A percentile compares a stretch with the other conserved stretches of the same genome.
Conservation (phyloP, 1,140 invertebrate genomes). For the Procambarus virginalis region DNA sequence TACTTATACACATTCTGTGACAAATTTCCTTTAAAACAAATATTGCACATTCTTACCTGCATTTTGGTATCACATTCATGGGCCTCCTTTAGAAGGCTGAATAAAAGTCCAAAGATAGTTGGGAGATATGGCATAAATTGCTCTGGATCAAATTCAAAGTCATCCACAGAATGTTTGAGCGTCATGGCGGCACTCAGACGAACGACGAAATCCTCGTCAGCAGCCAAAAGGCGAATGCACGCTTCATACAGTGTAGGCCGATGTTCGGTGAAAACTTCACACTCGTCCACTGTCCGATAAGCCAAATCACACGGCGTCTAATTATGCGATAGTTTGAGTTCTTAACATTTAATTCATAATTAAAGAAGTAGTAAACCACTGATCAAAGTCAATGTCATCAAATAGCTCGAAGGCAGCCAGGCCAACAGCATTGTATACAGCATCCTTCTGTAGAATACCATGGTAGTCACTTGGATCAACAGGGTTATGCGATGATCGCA, state of each 20-base stretch:
- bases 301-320: slow-evolving; percentile 88
- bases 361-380: slow-evolving; percentile 91
- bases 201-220: slow-evolving; percentile 78
- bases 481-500: slow-evolving; percentile 79
- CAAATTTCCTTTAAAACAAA: slow-evolving; percentile 70
- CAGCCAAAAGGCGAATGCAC: slow-evolving; percentile 70
- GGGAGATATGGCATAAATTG: slow-evolving; percentile 89
- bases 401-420: slow-evolving; percentile 92
- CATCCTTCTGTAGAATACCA: slow-evolving; percentile 90
- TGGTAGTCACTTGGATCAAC: slow-evolving; percentile 82
- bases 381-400: slow-evolving; percentile 94
- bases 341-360: slow-evolving; percentile 87
- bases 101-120: slow-evolving; percentile 84
- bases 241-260: slow-evolving; percentile 78
- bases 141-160: slow-evolving; percentile 92
- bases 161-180: slow-evolving; percentile 88
- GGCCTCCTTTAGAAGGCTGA: slow-evolving; percentile 89
- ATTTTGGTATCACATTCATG: slow-evolving; percentile 90
- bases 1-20: neutral
- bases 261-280: slow-evolving; percentile 87
- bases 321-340: slow-evolving; percentile 91
- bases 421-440: slow-evolving; percentile 95
- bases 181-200: slow-evolving; percentile 85
- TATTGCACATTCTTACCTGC: slow-evolving; percentile 54
- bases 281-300: slow-evolving; percentile 89